Evolutionary conservation across 2,113 vertebrate species (phyloP).

Genomic region (Meleagris gallopavo): DNA sequence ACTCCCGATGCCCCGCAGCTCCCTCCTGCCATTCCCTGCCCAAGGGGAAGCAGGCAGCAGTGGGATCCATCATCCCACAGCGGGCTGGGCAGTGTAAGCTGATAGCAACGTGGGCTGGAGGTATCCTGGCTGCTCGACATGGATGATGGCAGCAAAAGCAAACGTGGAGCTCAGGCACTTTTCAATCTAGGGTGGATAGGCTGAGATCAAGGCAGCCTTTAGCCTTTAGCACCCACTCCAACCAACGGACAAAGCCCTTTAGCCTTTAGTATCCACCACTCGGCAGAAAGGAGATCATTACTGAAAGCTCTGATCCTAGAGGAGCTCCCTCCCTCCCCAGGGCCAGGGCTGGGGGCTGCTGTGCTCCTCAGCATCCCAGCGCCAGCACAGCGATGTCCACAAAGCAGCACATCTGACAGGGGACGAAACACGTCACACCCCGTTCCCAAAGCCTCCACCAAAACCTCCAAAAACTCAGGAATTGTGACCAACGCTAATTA

Average conservation of each 20-base stretch:
- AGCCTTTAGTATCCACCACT: neutral
- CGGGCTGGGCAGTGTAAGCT: neutral
- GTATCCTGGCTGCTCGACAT: neutral
- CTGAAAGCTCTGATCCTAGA: neutral
- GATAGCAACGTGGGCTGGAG: neutral
- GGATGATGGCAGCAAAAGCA: neutral
- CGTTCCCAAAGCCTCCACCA: neutral
- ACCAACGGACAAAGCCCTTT: no score
- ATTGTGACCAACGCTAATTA: neutral
- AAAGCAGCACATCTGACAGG: no score
- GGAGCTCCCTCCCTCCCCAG: neutral
- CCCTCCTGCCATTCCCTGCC: neutral
- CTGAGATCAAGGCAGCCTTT: conserved; percentile 22
- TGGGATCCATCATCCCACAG: no score
- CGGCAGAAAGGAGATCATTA: neutral
- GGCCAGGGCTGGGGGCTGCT: no score
- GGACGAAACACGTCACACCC: neutral
- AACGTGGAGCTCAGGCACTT: neutral
- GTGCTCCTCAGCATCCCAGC: no score
- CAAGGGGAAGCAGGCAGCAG: neutral
- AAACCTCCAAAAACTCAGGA: neutral
- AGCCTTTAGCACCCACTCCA: neutral
- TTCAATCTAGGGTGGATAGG: neutral
- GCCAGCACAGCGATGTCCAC: no score
- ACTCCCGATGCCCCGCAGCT: neutral